Base-by-base conservation (phyloP, 2,888 invertebrate genomes). In the Oligia strigilis region DNA sequence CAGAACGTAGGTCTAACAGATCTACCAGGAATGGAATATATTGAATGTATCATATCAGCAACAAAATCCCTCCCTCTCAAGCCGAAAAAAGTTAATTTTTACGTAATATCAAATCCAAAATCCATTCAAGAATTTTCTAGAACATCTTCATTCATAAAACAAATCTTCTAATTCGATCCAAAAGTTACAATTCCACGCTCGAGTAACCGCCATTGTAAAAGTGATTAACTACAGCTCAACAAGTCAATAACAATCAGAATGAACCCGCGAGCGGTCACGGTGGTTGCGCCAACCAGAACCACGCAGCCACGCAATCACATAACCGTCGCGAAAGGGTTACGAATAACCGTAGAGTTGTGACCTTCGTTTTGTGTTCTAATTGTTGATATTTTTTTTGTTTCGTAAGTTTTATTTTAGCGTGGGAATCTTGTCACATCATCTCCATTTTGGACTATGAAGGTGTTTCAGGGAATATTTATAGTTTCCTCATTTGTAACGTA, bases 251-350 rank as follows among this genome's bases (percentile, higher is more conserved):
- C 46, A 72, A 71, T 72, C 11, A 71, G n/a, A 55, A n/a, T 73
- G 17, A 81, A 84, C 77, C 84, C 79, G 76, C 60, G 58, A 36
- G 62, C 69, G 76, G 84, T 84, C 84, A 81, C 81, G 87, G 66
- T 73, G 82, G 87, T 86, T 87, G 81, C 78, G 49, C 66, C 86
- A 86, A 87, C 77, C 75, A 67, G 29, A 72, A 64, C 75, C 76
- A 67, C 80, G 75, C 73, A 49, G 60, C 62, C 58, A 72, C 36
- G 79, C 77, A 81, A 81, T 81, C 80, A 75, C 80, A 78, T 36
- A 86, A 86, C 81, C 79, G 75, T 13, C 75, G 73, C 84, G 75
- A 84, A 86, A 80, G 77, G 87, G 79, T 84, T 86, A 81, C 77
- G 77, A 86, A 29, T 65, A 76, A 86, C 79, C 81, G 81, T 58